A percentile compares a stretch with the other conserved stretches of the same genome.
These are phyloP conservation scores for Lonchura striata DNA, from an alignment of 2,113 vertebrate genomes.

Conservation along the genomic window DNA sequence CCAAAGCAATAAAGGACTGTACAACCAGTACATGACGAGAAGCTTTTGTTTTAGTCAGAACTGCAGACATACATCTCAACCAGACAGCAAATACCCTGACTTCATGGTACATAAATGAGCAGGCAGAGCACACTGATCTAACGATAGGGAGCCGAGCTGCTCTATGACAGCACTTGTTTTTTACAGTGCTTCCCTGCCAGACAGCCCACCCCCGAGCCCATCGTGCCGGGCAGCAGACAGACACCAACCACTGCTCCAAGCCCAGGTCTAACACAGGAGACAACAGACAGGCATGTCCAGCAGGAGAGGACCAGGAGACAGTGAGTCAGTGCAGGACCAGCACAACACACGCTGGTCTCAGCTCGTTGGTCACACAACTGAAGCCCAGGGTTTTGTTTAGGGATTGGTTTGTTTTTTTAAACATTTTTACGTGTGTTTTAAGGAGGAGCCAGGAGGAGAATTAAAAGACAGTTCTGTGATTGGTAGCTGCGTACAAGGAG, in stretches of 20 bases:
- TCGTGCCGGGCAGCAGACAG: background rate
- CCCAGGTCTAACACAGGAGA: background rate
- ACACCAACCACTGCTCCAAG: background rate
- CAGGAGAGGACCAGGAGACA: background rate
- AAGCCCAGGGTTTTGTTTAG: background rate
- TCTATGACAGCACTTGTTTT: background rate
- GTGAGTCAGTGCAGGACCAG: slow-evolving; percentile 7
- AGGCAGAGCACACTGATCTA: background rate
- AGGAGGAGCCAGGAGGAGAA: background rate
- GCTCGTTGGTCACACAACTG: background rate
- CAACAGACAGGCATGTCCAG: slow-evolving; percentile 40
- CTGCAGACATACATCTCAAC: background rate
- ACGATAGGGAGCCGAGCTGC: background rate
- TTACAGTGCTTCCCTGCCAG: background rate
- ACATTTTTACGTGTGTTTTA: background rate
- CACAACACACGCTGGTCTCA: background rate
- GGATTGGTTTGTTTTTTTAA: rapidly evolving
- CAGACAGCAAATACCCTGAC: slow-evolving; percentile 2
- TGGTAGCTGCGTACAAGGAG: background rate
- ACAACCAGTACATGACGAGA: background rate
- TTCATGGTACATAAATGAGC: background rate
- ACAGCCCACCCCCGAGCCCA: background rate
- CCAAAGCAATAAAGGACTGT: background rate
- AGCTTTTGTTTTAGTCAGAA: background rate
- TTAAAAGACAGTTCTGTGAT: background rate